Conservation (phyloP, 2,888 invertebrate species). For the Tyria jacobaeae region DNA sequence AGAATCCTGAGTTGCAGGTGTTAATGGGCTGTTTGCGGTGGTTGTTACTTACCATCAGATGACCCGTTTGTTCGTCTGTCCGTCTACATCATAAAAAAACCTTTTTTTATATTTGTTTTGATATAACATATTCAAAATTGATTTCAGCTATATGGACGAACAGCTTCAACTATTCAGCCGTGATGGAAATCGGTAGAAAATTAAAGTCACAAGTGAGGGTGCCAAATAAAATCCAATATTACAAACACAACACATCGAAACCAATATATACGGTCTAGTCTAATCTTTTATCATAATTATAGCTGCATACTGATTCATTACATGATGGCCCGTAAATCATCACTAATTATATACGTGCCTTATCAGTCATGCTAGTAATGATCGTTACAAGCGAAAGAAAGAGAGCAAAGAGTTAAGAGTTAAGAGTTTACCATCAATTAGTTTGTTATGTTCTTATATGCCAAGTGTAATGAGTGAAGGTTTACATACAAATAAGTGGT, state of each 20-base stretch:
- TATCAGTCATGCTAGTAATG: background rate
- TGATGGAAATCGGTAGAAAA: constrained; percentile 93
- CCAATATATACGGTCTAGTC: constrained; percentile 88
- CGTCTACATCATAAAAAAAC: no score
- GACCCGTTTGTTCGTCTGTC: no score
- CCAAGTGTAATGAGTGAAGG: background rate
- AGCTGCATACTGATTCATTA: background rate
- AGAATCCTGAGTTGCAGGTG: no score
- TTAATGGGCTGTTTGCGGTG: no score
- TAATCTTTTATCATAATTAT: constrained; percentile 60
- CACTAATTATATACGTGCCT: background rate
- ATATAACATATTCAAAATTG: background rate
- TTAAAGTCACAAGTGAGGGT: constrained; percentile 90
- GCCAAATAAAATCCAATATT: constrained; percentile 87
- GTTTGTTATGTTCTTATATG: background rate
- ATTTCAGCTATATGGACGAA: constrained; percentile 92
- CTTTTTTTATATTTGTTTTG: no score
- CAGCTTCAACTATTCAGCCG: constrained; percentile 88
- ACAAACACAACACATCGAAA: constrained; percentile 90
- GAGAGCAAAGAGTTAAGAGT: background rate
- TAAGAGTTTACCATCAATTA: no score
- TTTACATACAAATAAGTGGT: background rate
- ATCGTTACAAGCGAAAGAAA: background rate
- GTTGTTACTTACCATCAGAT: no score
- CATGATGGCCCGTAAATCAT: background rate